Conservation (phyloP, 2,113 vertebrate genomes). For the Ophiodon elongatus region DNA sequence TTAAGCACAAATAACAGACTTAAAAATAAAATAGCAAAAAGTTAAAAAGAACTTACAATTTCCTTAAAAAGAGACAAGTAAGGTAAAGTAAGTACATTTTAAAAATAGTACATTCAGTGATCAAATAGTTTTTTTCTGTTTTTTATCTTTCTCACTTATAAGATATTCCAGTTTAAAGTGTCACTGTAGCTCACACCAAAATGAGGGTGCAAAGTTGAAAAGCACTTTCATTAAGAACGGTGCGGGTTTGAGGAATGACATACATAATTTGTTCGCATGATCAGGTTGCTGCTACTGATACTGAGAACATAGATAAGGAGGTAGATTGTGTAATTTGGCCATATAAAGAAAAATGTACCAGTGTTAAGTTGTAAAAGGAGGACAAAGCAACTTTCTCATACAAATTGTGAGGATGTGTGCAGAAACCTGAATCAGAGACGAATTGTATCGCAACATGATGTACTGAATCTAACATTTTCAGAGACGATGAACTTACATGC, state of each 20-base stretch:
- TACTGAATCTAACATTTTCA: not conserved
- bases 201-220: not conserved
- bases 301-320: not conserved
- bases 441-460: not conserved
- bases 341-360: not conserved
- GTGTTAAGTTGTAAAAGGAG: not conserved
- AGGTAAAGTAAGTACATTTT: too few relatives aligned
- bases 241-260: not conserved
- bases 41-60: not conserved
- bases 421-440: not conserved
- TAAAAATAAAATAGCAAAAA: not conserved
- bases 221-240: not conserved
- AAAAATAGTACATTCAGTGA: not conserved
- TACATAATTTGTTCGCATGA: not conserved
- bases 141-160: not conserved
- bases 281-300: not conserved
- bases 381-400: not conserved
- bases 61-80: not conserved
- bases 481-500: not conserved
- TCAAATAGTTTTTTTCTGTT: not conserved
- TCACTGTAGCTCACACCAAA: not conserved
- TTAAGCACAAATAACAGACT: not conserved
- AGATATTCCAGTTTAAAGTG: not conserved
- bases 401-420: not conserved
- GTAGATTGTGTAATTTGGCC: not conserved